phyloP scores from a whole-genome alignment of 2,113 vertebrate species.

The Mellivora capensis region DNA sequence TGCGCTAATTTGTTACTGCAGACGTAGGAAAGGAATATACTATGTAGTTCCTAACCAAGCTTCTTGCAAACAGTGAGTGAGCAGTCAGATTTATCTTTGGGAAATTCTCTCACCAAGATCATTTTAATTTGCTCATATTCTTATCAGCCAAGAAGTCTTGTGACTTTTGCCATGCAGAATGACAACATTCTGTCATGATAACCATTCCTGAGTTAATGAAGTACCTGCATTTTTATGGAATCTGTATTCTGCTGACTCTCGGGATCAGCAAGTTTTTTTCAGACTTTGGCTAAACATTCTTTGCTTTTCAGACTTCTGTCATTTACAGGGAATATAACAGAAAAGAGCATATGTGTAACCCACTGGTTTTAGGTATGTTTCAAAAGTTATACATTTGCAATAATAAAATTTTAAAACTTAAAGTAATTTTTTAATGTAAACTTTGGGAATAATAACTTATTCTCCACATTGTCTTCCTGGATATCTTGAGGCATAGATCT shows the following conservation, averaged over 20 bases:
- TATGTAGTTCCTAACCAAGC: background rate
- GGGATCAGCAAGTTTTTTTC: background rate
- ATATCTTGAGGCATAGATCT: background rate
- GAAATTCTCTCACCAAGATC: background rate
- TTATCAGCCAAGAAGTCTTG: background rate
- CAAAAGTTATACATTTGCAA: background rate
- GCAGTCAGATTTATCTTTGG: background rate
- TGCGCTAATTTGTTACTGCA: background rate
- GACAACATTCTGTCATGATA: background rate
- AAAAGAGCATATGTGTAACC: background rate
- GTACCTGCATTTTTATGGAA: background rate
- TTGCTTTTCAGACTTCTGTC: background rate
- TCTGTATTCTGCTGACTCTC: background rate
- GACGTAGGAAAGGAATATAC: background rate
- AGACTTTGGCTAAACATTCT: background rate
- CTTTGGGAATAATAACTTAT: background rate
- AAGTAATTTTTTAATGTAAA: background rate
- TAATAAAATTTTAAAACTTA: background rate
- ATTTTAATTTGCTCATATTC: background rate
- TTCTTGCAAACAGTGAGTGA: background rate
- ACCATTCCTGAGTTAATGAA: background rate
- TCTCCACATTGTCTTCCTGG: background rate
- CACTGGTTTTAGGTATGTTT: background rate
- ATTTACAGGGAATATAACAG: background rate
- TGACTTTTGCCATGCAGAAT: background rate